Evolutionary conservation across 2,888 invertebrate species (phyloP).

Genomic region (Brachyptera risi): DNA sequence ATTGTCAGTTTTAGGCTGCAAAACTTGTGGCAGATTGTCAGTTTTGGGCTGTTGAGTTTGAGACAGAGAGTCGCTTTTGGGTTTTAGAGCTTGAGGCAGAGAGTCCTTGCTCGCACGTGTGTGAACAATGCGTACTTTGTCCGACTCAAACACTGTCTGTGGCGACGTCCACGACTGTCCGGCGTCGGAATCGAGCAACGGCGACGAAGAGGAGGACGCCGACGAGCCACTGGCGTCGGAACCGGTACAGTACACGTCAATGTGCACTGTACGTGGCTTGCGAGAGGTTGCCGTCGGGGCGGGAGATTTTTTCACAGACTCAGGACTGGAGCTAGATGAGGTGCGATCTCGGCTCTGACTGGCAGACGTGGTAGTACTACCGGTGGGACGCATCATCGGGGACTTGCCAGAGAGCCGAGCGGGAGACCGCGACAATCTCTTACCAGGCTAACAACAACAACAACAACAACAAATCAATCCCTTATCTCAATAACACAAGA

Average conservation of each 20-base stretch:
- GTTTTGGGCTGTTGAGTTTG: neutral
- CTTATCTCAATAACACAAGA: neutral
- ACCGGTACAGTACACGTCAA: constrained; percentile 71
- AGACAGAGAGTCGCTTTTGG: too few relatives aligned
- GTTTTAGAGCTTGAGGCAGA: constrained; percentile 48
- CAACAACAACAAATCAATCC: neutral
- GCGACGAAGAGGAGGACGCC: constrained; percentile 40
- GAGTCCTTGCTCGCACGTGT: constrained; percentile 46
- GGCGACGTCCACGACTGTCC: constrained; percentile 48
- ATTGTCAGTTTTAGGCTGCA: neutral
- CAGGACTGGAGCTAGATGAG: constrained; percentile 21
- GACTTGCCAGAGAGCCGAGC: constrained; percentile 35
- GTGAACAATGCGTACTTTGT: constrained; percentile 57
- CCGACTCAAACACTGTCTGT: constrained; percentile 61
- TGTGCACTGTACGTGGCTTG: constrained; percentile 63
- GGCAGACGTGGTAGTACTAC: constrained; percentile 39
- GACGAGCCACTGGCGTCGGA: constrained; percentile 47
- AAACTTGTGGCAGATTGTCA: neutral
- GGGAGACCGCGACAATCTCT: constrained; percentile 39
- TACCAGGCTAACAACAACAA: constrained; percentile 10
- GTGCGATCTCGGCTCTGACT: constrained; percentile 31
- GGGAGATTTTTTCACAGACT: too few relatives aligned
- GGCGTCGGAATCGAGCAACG: neutral
- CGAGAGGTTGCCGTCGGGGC: constrained; percentile 42
- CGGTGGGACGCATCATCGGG: constrained; percentile 36